Evolutionary conservation across 2,888 invertebrate genomes (phyloP).

Genomic region (Ptychoptera contaminata): DNA sequence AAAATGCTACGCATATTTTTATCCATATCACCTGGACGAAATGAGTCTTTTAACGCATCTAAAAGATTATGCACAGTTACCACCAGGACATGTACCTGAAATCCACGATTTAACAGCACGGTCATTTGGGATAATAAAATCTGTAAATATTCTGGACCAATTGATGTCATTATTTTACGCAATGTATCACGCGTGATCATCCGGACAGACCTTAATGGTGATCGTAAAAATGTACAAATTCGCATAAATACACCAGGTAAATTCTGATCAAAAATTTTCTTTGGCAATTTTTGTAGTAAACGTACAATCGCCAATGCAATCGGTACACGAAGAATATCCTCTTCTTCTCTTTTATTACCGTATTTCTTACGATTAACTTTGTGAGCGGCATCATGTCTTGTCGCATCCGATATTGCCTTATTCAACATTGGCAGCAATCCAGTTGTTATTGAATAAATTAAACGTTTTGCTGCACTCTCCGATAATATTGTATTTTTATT

Average conservation of each 20-base stretch:
- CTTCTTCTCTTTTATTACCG: slow-evolving; percentile 63
- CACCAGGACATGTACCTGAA: slow-evolving; percentile 84
- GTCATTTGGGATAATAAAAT: slow-evolving; percentile 67
- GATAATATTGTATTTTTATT: slow-evolving; percentile 40
- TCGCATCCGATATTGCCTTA: slow-evolving; percentile 49
- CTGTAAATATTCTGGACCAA: slow-evolving; percentile 70
- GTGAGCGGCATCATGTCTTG: slow-evolving; percentile 58
- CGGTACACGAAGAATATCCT: slow-evolving; percentile 79
- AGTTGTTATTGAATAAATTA: slow-evolving; percentile 52
- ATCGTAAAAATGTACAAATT: slow-evolving; percentile 78
- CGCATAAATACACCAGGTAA: slow-evolving; percentile 77
- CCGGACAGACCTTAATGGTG: slow-evolving; percentile 73
- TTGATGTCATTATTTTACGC: slow-evolving; percentile 71
- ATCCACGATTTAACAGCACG: slow-evolving; percentile 68
- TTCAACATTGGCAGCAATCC: slow-evolving; percentile 69
- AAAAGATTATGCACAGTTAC: slow-evolving; percentile 77
- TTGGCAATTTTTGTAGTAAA: slow-evolving; percentile 72
- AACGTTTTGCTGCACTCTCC: slow-evolving; percentile 56
- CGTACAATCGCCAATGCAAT: slow-evolving; percentile 88
- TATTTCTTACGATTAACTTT: slow-evolving; percentile 57
- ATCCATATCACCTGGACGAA: slow-evolving; percentile 67
- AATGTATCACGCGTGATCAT: slow-evolving; percentile 77
- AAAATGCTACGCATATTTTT: slow-evolving; percentile 58
- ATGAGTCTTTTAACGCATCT: slow-evolving; percentile 48
- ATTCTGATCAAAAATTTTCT: slow-evolving; percentile 53